Conservation (phyloP, 2,888 invertebrate genomes). For the Melinopterus prodromus region DNA sequence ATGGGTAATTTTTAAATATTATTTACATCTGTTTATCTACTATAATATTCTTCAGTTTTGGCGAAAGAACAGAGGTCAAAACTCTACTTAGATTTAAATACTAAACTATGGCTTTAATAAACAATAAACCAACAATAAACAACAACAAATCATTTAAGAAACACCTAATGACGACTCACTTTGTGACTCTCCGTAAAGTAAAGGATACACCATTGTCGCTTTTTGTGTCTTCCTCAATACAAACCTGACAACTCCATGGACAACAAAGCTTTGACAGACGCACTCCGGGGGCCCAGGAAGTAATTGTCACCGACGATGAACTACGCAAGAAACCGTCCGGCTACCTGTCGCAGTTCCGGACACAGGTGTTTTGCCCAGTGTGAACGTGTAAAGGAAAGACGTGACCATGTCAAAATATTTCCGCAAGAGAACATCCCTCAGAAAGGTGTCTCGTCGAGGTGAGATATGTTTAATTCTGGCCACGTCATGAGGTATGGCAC, state of each 20-base stretch:
- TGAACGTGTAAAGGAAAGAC: neutral
- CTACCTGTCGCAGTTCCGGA: neutral
- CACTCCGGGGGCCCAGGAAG: neutral
- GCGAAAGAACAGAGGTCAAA: too few species aligned
- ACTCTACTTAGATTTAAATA: too few species aligned
- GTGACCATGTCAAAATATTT: slow-evolving; percentile 4
- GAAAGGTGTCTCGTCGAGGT: neutral
- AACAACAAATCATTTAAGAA: too few species aligned
- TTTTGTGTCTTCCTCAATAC: neutral
- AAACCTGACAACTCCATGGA: neutral
- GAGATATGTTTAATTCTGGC: neutral
- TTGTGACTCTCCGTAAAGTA: neutral
- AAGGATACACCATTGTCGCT: neutral
- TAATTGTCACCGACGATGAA: neutral
- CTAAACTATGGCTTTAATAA: too few species aligned
- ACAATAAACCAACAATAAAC: too few species aligned
- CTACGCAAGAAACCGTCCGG: neutral
- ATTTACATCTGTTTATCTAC: too few species aligned
- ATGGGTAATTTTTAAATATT: too few species aligned
- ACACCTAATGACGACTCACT: neutral
- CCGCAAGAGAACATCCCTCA: neutral
- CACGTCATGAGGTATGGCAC: neutral
- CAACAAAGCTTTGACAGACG: neutral
- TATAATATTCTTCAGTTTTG: too few species aligned
- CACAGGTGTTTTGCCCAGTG: neutral